Percentiles rank a stretch among this genome's conserved stretches.
phyloP scores from a whole-genome alignment of 2,113 vertebrate species.

The Heloderma charlesbogerti region DNA sequence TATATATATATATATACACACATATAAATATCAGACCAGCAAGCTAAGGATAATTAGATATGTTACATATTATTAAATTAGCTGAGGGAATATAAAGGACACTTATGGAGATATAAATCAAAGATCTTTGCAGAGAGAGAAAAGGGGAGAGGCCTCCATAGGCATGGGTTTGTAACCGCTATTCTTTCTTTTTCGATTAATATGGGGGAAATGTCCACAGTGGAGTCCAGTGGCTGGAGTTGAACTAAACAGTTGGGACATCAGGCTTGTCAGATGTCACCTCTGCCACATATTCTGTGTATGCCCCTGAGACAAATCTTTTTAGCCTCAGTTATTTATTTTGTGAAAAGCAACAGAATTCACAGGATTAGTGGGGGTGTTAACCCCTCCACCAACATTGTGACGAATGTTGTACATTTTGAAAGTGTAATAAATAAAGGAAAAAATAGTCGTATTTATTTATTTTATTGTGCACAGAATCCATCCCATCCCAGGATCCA shows the following conservation, averaged over 20 bases:
- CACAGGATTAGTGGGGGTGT: background rate
- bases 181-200: constrained; percentile 42
- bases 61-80: constrained; percentile 70
- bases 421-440: too few species aligned
- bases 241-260: background rate
- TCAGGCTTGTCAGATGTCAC: background rate
- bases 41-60: constrained; percentile 67
- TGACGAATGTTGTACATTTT: background rate
- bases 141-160: constrained; percentile 53
- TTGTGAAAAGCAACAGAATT: background rate
- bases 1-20: constrained; percentile 65
- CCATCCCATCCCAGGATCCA: background rate
- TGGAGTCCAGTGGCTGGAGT: background rate
- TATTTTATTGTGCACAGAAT: background rate
- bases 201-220: background rate
- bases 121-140: constrained; percentile 25
- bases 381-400: background rate
- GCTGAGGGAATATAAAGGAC: constrained; percentile 54
- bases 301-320: background rate
- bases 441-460: background rate
- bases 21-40: constrained; percentile 68
- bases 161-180: constrained; percentile 44
- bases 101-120: constrained; percentile 66
- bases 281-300: background rate
- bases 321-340: background rate